phyloP scores from a whole-genome alignment of 1,140 invertebrate genomes.

The Melitaea cinxia region DNA sequence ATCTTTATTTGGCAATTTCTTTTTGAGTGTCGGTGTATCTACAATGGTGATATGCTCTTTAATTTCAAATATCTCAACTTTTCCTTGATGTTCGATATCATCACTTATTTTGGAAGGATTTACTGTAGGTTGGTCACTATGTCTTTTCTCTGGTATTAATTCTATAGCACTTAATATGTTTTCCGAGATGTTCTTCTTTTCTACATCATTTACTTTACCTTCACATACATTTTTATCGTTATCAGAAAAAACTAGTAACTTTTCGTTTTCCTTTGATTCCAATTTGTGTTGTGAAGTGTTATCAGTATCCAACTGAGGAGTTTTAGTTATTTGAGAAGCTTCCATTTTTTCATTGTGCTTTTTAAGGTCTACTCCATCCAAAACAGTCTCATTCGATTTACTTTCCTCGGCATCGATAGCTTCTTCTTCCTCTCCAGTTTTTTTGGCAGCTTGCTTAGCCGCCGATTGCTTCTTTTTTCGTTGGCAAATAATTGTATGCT shows the following conservation, averaged over 20 bases:
- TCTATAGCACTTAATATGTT: slow-evolving; percentile 13
- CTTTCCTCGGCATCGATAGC: slow-evolving; percentile 26
- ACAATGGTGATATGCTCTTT: slow-evolving; percentile 40
- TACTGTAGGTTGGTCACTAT: slow-evolving; percentile 23
- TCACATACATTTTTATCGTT: slow-evolving; percentile 2
- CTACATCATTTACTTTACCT: no score
- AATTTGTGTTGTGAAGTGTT: background rate
- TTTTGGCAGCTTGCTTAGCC: slow-evolving; percentile 48
- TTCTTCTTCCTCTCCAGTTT: slow-evolving; percentile 36
- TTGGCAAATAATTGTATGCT: slow-evolving; percentile 71
- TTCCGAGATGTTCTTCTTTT: slow-evolving; percentile 28
- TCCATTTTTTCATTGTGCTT: background rate
- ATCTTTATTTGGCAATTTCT: slow-evolving; percentile 55
- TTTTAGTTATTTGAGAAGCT: background rate
- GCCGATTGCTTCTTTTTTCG: slow-evolving; percentile 72
- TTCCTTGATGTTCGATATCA: slow-evolving; percentile 10
- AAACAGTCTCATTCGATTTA: slow-evolving; percentile 29
- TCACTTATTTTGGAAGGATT: slow-evolving; percentile 7
- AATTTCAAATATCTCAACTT: slow-evolving; percentile 37
- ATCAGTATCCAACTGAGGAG: background rate
- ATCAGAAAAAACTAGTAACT: background rate
- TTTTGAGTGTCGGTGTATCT: slow-evolving; percentile 54
- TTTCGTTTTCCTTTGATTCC: background rate
- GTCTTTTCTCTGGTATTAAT: slow-evolving; percentile 17
- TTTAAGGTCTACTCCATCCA: slow-evolving; percentile 6